These are phyloP conservation scores for Psittacula cyanocephala DNA, from an alignment of 2,113 vertebrate genomes.

Conservation along the genomic window DNA sequence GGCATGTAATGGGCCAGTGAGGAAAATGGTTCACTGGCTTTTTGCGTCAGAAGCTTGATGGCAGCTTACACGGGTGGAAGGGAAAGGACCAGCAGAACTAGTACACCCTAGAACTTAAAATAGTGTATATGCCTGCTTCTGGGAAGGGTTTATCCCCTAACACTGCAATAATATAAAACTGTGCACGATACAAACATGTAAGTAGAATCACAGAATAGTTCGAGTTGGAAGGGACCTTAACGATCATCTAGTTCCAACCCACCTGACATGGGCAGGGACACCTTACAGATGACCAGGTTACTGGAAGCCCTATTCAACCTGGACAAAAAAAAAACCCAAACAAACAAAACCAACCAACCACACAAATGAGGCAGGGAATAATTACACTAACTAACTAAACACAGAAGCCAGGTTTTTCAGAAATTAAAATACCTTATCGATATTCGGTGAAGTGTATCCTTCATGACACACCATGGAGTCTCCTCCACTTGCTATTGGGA, in stretches of 20 bases:
- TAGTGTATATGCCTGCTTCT: not conserved
- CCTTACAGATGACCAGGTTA: not conserved
- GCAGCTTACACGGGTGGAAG: not conserved
- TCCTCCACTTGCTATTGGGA: constrained; percentile 40
- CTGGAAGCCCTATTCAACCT: not conserved
- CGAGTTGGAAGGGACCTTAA: not conserved
- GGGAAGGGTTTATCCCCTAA: not conserved
- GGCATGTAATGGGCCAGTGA: not conserved
- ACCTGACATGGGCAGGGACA: not conserved
- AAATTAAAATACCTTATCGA: constrained; percentile 79
- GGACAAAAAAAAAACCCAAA: not conserved
- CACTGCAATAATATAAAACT: not conserved
- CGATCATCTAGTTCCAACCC: not conserved
- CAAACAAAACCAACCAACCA: not conserved
- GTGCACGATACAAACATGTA: not conserved
- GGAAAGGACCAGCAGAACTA: not conserved
- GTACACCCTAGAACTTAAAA: not conserved
- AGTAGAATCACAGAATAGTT: not conserved
- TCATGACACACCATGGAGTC: constrained; percentile 62
- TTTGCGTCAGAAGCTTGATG: not conserved
- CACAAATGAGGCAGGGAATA: not conserved
- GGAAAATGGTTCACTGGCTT: not conserved
- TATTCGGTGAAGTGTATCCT: constrained; percentile 53
- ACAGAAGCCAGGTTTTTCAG: not conserved
- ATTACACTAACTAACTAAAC: not conserved